These are phyloP conservation scores for Aulostomus chinensis DNA, from an alignment of 2,797 vertebrate species.

Conservation along the genomic window DNA sequence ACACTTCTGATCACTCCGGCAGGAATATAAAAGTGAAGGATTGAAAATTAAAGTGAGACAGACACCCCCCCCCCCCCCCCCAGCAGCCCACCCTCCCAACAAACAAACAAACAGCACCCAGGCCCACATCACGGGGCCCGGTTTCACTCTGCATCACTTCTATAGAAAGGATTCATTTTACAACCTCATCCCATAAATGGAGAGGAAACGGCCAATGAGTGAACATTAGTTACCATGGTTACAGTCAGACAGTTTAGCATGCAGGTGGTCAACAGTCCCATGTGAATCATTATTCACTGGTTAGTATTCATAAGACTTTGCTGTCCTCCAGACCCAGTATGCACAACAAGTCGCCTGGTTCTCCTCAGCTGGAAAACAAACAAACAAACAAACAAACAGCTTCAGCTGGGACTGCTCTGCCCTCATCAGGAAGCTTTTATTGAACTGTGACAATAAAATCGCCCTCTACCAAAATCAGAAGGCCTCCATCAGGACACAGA, in stretches of 20 bases:
- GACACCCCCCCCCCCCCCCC: no score
- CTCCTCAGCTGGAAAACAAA: no score
- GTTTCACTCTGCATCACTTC: no score
- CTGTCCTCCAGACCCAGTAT: constrained; percentile 5
- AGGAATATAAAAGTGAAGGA: neutral
- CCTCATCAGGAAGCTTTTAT: no score
- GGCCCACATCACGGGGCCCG: neutral
- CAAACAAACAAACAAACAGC: no score
- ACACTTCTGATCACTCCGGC: neutral
- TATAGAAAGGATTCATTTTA: neutral
- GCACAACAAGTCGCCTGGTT: no score
- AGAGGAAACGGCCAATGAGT: neutral
- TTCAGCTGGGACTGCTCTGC: no score
- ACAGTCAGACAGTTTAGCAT: constrained; percentile 46
- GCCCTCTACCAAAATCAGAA: no score
- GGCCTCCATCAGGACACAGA: no score
- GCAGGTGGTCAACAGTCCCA: constrained; percentile 39
- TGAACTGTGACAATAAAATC: no score
- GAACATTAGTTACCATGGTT: constrained; percentile 63
- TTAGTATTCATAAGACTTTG: constrained; percentile 39
- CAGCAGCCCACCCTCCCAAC: no score
- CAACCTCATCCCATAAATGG: neutral
- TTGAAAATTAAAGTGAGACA: constrained; percentile 6
- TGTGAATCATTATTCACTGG: constrained; percentile 36
- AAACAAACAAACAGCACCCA: neutral